Conservation (phyloP, 2,888 invertebrate species). For the Phyllotreta cruciferae region DNA sequence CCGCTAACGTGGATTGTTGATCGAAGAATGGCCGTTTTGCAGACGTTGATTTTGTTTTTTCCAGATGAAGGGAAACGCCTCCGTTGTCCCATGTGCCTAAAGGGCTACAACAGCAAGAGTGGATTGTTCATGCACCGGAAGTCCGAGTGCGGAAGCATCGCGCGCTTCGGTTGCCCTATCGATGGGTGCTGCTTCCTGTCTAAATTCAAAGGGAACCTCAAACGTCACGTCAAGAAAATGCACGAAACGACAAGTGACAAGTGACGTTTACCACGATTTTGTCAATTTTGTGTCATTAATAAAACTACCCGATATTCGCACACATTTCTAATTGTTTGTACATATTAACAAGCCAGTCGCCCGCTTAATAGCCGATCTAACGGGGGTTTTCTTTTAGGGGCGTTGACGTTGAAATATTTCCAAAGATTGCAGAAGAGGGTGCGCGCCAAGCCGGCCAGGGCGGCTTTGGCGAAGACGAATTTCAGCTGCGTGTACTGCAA, state of each 20-base stretch:
- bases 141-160: slow-evolving; percentile 47
- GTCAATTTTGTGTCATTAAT: not conserved
- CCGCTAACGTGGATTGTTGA: no score
- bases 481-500: slow-evolving; percentile 38
- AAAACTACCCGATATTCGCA: not conserved
- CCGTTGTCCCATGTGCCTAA: not conserved
- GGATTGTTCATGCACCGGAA: slow-evolving; percentile 41
- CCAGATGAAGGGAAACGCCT: not conserved
- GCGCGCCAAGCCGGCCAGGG: slow-evolving; percentile 4
- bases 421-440: slow-evolving; percentile 22
- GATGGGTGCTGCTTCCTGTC: slow-evolving; percentile 30
- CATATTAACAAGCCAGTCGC: no score
- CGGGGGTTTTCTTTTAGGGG: slow-evolving; percentile 9
- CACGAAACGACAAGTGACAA: not conserved
- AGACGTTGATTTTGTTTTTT: not conserved
- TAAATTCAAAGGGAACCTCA: slow-evolving; percentile 25
- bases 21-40: no score
- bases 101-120: slow-evolving; percentile 20
- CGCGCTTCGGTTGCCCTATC: slow-evolving; percentile 55
- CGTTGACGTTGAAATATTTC: slow-evolving; percentile 19
- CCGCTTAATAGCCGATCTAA: not conserved
- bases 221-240: slow-evolving; percentile 4
- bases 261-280: not conserved
- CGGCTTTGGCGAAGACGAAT: slow-evolving; percentile 15
- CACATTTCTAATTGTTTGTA: no score